phyloP scores from a whole-genome alignment of 1,140 invertebrate species.

The Lasioglossum baleicum region DNA sequence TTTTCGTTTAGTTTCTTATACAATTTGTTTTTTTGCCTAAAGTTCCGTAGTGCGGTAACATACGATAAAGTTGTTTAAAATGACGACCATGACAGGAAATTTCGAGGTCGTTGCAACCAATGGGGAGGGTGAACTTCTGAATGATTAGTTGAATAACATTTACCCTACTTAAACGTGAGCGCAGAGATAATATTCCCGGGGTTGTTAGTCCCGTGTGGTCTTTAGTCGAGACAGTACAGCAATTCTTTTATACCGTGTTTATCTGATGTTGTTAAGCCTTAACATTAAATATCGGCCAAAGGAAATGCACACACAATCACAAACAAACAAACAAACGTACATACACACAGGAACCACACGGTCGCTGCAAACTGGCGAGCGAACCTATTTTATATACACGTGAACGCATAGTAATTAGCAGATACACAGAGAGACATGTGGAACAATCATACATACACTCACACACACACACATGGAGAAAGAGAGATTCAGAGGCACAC shows the following conservation, averaged over 20 bases:
- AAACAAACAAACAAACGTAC: not conserved
- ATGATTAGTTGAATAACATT: too few relatives aligned
- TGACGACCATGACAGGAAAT: too few relatives aligned
- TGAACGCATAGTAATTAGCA: conserved; percentile 18
- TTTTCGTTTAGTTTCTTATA: too few relatives aligned
- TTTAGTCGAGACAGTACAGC: conserved; percentile 48
- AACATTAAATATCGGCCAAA: conserved; percentile 61
- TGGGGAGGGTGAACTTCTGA: too few relatives aligned
- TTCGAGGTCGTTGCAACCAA: too few relatives aligned
- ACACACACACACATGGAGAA: too few relatives aligned
- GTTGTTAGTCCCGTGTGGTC: not conserved
- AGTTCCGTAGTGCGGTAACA: too few relatives aligned
- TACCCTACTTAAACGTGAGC: not conserved
- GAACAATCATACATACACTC: not conserved
- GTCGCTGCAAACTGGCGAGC: conserved; percentile 15
- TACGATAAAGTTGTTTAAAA: too few relatives aligned
- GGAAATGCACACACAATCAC: conserved; percentile 49
- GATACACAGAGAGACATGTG: not conserved
- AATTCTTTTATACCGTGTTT: conserved; percentile 64
- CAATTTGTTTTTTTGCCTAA: too few relatives aligned
- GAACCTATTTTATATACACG: conserved; percentile 41
- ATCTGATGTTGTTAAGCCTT: conserved; percentile 61
- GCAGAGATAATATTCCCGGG: conserved; percentile 9
- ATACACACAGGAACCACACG: conserved; percentile 20
- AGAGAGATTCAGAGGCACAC: conserved; percentile 13